These are phyloP conservation scores for Calcarius lapponicus DNA, from an alignment of 2,797 vertebrate species.

Conservation along the genomic window DNA sequence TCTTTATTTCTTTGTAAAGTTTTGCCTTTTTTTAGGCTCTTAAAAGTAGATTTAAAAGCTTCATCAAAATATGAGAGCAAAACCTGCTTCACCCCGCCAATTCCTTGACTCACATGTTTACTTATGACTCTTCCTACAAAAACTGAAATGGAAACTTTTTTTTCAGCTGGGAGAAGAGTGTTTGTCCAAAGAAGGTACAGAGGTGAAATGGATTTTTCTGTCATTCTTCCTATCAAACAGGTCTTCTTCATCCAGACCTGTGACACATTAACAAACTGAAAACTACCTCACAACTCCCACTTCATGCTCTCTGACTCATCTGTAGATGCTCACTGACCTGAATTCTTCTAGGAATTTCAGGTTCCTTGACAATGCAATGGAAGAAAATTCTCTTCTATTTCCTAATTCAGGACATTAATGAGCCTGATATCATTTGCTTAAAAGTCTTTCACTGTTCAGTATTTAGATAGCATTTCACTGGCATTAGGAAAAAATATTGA, in stretches of 20 bases:
- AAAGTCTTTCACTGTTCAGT: neutral
- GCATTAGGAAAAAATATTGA: neutral
- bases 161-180: neutral
- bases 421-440: neutral
- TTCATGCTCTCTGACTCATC: neutral
- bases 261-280: neutral
- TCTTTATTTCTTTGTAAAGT: neutral
- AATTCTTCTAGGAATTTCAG: conserved; percentile 51
- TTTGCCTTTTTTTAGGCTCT: neutral
- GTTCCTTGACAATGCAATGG: neutral
- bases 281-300: neutral
- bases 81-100: neutral
- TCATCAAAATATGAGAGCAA: neutral
- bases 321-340: neutral
- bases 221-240: neutral
- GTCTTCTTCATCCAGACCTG: neutral
- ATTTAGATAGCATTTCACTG: neutral
- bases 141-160: neutral
- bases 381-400: neutral
- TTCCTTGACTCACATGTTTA: neutral
- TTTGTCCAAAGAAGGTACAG: neutral
- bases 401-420: neutral
- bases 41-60: neutral
- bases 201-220: neutral
- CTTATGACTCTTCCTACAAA: neutral